These are phyloP conservation scores for Drosophila baimaii DNA, from an alignment of 1,140 invertebrate genomes.

Conservation along the genomic window DNA sequence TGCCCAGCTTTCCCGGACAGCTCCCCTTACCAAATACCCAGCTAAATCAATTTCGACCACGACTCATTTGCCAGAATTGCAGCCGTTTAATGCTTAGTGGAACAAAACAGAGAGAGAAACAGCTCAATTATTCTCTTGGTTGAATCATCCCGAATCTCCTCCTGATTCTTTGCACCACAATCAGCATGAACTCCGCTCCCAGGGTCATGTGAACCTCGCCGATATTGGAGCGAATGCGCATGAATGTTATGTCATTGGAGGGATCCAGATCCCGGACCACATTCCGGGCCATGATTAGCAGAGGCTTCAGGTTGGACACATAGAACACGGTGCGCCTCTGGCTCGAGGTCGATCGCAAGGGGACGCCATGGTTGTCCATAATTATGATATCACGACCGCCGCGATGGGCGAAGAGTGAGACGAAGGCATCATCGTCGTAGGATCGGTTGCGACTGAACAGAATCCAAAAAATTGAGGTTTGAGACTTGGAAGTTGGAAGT, in stretches of 20 bases:
- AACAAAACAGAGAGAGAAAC: too few species aligned
- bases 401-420: conserved; percentile 43
- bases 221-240: conserved; percentile 94
- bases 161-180: conserved; percentile 44
- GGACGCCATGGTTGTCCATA: conserved; percentile 40
- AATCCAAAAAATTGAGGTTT: neutral
- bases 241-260: conserved; percentile 92
- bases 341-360: conserved; percentile 54
- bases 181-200: conserved; percentile 41
- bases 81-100: conserved; percentile 22
- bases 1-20: conserved; percentile 1
- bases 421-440: conserved; percentile 60
- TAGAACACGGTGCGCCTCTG: conserved; percentile 32
- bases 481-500: too few species aligned
- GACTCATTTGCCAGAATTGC: conserved; percentile 20
- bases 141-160: neutral
- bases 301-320: conserved; percentile 59
- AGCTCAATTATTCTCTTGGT: neutral
- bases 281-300: conserved; percentile 89
- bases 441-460: conserved; percentile 12
- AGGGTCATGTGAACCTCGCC: conserved; percentile 87
- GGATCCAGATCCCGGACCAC: conserved; percentile 91
- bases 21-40: conserved; percentile 8
- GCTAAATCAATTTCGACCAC: conserved; percentile 7
- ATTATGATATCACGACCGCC: conserved; percentile 54